A percentile compares a stretch with the other conserved stretches of the same genome.
These are phyloP conservation scores for Brachyhypopomus gauderio DNA, from an alignment of 2,113 vertebrate genomes.

Conservation along the genomic window DNA sequence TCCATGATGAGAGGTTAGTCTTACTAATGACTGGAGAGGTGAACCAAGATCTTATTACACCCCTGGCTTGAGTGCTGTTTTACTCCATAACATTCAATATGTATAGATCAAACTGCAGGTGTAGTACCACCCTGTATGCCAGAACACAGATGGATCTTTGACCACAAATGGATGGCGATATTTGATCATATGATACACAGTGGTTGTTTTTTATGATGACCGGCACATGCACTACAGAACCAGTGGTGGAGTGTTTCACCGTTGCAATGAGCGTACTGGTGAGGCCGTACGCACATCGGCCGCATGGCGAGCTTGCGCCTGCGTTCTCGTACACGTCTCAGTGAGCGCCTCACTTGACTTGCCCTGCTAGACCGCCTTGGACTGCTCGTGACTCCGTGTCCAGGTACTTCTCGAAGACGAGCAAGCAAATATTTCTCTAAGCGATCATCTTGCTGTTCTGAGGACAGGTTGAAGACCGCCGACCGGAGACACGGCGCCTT, in stretches of 20 bases:
- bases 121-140: slow-evolving; percentile 9
- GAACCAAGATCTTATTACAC: slow-evolving; percentile 53
- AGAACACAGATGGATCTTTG: slow-evolving; percentile 44
- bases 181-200: slow-evolving; percentile 34
- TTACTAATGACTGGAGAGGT: slow-evolving; percentile 48
- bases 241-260: background rate
- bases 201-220: slow-evolving; percentile 39
- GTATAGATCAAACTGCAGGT: slow-evolving; percentile 26
- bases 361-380: slow-evolving; percentile 20
- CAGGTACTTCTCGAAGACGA: slow-evolving; percentile 45
- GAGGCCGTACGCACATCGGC: background rate
- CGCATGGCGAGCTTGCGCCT: background rate
- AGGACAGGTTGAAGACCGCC: slow-evolving; percentile 49
- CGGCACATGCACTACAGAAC: slow-evolving; percentile 27
- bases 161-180: slow-evolving; percentile 39
- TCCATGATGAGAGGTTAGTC: slow-evolving; percentile 42
- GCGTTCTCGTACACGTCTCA: too few relatives aligned
- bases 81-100: slow-evolving; percentile 27
- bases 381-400: slow-evolving; percentile 9
- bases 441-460: slow-evolving; percentile 52
- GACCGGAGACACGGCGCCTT: slow-evolving; percentile 45
- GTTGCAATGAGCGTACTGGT: background rate
- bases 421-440: slow-evolving; percentile 55
- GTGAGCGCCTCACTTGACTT: background rate
- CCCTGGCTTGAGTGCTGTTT: slow-evolving; percentile 31